Percentiles rank a stretch among this genome's conserved stretches.
Conservation (phyloP, 1,140 invertebrate genomes). For the Drosophila teissieri region DNA sequence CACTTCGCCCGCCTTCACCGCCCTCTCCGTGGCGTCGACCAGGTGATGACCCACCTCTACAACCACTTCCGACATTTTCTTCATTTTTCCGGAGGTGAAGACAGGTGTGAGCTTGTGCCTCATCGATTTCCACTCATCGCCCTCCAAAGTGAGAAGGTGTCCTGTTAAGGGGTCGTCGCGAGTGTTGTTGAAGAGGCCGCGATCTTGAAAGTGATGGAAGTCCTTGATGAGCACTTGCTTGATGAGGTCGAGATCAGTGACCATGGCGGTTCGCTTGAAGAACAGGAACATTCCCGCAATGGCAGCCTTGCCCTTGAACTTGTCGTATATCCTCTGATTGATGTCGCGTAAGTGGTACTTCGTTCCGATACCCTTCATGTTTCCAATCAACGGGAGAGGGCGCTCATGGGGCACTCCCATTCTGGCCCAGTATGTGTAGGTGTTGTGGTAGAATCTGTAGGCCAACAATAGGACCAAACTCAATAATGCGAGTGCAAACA, state of each 20-base stretch:
- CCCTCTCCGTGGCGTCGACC: constrained; percentile 32
- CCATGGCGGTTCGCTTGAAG: constrained; percentile 30
- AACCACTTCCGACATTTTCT: constrained; percentile 85
- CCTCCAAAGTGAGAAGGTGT: constrained; percentile 85
- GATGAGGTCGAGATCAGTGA: constrained; percentile 69
- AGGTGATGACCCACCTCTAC: constrained; percentile 70
- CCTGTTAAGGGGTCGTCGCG: constrained; percentile 85
- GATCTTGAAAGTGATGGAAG: constrained; percentile 73
- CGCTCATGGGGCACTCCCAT: constrained; percentile 78
- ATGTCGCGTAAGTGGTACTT: constrained; percentile 57
- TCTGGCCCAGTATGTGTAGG: constrained; percentile 82
- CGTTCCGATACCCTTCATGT: constrained; percentile 54
- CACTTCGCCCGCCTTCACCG: constrained; percentile 24
- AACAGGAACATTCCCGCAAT: constrained; percentile 67
- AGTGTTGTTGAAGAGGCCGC: constrained; percentile 85
- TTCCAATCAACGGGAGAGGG: constrained; percentile 73
- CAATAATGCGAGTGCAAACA: constrained; percentile 37
- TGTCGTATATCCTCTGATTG: constrained; percentile 62
- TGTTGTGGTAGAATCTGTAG: constrained; percentile 39
- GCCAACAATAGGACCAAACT: constrained; percentile 31
- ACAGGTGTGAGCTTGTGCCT: constrained; percentile 86
- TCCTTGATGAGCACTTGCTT: constrained; percentile 80
- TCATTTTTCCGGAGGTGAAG: constrained; percentile 87
- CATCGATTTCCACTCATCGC: constrained; percentile 86
- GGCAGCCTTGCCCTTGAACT: constrained; percentile 66